phyloP scores from a whole-genome alignment of 2,797 vertebrate genomes.

The Acipenser oxyrinchus region DNA sequence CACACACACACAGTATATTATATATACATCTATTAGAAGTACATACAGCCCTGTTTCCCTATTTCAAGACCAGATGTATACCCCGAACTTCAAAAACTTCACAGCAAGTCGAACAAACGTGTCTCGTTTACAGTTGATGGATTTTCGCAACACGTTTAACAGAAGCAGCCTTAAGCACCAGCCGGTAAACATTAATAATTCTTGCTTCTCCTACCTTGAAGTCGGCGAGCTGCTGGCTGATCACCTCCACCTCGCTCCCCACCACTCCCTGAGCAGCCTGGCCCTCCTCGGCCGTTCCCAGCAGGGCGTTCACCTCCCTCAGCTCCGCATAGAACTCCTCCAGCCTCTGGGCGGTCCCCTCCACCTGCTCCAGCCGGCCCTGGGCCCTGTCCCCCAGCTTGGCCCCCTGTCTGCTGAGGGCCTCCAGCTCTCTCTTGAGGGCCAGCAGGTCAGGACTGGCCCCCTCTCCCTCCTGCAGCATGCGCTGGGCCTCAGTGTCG shows the following conservation, averaged over 20 bases:
- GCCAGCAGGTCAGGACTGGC: constrained; percentile 86
- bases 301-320: constrained; percentile 58
- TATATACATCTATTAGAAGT: too few species aligned
- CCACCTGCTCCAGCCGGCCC: constrained; percentile 73
- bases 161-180: background rate
- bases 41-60: too few species aligned
- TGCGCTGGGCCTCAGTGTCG: constrained; percentile 68
- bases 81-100: too few species aligned
- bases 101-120: background rate
- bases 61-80: too few species aligned
- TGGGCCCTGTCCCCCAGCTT: constrained; percentile 79
- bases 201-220: constrained; percentile 75
- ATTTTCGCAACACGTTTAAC: background rate
- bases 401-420: constrained; percentile 79
- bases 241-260: constrained; percentile 84
- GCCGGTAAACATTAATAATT: background rate
- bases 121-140: background rate
- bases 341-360: constrained; percentile 64
- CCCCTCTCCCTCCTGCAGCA: constrained; percentile 83
- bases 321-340: constrained; percentile 82
- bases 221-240: constrained; percentile 86
- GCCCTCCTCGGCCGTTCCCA: constrained; percentile 69
- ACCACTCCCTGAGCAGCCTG: constrained; percentile 78
- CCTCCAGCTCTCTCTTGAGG: constrained; percentile 83
- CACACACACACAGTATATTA: too few species aligned